These are phyloP conservation scores for Machaerirhynchus nigripectus DNA, from an alignment of 2,113 vertebrate species.

Conservation along the genomic window DNA sequence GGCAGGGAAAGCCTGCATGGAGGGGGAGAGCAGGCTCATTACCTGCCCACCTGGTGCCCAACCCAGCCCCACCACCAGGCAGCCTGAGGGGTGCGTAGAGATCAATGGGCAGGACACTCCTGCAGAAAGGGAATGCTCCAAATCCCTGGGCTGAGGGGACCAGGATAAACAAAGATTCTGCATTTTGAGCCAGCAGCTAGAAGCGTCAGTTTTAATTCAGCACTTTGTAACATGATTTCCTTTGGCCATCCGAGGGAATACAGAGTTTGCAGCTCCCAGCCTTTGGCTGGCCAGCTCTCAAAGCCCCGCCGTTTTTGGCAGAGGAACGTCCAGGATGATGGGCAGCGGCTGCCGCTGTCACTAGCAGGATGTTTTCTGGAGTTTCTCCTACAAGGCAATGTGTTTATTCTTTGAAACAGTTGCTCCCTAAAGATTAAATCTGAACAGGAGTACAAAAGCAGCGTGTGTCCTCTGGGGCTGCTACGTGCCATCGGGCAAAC, in stretches of 20 bases:
- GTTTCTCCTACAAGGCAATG: not conserved
- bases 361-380: constrained; percentile 3
- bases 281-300: not conserved
- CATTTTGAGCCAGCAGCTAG: not conserved
- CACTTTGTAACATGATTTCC: not conserved
- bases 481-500: not conserved
- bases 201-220: not conserved
- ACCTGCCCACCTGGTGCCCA: accelerated
- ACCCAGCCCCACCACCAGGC: accelerated
- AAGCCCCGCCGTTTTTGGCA: not conserved
- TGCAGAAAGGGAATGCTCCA: not conserved
- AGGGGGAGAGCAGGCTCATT: not conserved
- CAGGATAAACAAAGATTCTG: not conserved
- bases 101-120: not conserved
- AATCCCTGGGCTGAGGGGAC: not conserved
- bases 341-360: constrained; percentile 28
- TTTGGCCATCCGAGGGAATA: not conserved
- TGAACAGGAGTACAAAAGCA: not conserved
- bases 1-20: accelerated
- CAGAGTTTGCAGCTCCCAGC: not conserved
- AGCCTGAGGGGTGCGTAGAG: accelerated
- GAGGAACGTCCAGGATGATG: not conserved
- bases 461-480: not conserved
- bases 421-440: constrained; percentile 45
- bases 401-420: constrained; percentile 39